Base-by-base conservation (phyloP, 2,888 invertebrate species). In the Ormyrus nitidulus region DNA sequence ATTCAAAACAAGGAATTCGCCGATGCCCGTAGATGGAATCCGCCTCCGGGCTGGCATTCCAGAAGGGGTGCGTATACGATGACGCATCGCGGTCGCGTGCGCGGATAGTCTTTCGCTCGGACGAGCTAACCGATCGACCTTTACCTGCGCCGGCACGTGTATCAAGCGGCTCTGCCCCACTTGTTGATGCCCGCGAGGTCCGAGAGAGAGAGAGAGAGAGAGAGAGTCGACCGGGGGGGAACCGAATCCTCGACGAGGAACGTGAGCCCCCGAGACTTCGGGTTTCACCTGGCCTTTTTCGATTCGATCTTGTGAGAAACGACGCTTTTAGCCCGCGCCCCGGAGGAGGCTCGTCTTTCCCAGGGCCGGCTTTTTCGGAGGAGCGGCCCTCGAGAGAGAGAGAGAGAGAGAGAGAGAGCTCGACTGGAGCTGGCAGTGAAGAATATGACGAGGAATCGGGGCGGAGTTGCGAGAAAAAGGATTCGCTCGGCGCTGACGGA, bases 151-250 rank as follows among this genome's bases (percentile, higher is more conserved):
- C 62, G 19, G 61, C 8, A 19, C n/a, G 10, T 70, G 46, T 56
- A n/a, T 9, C 46, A 10, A 56, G 65, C 61, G 13, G 69, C 72
- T 82, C 83, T 84, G 81, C 77, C 62, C 81, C 84, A 84, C 83
- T 84, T 84, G 84, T 84, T 84, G 84, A 84, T 84, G 81, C 72
- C 11, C 53, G 10, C 10, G 64, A 75, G n/a, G 49, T 58, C 53
- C 54, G n/a, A 48, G 58, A 54, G 53, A 58, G 19, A 19, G 19
- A 19, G 19, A 19, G 19, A 19, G 19, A n/a, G n/a, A n/a, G n/a
- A 48, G 58, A 1, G 19, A 19, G 19, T 19, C 19, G 19, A 19
- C 19, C 19, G 19, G 19, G 19, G 61, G 51, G 66, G 66, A 65
- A 75, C 59, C 44, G 19, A 72, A 66, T 71, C 46, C 64, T 54